phyloP scores from a whole-genome alignment of 37 sponge, comb jelly and placozoan species.

The Ephydatia muelleri region DNA sequence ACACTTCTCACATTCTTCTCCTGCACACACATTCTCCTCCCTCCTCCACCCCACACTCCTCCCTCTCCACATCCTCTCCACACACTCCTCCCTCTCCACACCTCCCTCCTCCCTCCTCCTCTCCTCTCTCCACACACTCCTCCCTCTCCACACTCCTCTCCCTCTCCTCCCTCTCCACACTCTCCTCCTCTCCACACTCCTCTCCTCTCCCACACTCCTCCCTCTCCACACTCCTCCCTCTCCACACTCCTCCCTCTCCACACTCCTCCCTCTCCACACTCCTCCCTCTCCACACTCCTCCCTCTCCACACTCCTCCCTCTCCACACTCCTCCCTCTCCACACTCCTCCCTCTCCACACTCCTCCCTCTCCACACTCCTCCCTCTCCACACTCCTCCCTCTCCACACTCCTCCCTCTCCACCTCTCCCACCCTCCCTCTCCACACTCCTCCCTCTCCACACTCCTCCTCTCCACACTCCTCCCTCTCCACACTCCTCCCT shows the following conservation, averaged over 20 bases:
- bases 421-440: too few species aligned
- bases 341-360: not conserved
- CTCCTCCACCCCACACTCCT: too few species aligned
- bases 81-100: too few species aligned
- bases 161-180: not conserved
- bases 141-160: not conserved
- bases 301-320: too few species aligned
- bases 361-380: not conserved
- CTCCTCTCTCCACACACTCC: not conserved
- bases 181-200: not conserved
- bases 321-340: too few species aligned
- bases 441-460: too few species aligned
- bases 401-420: too few species aligned
- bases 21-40: not conserved
- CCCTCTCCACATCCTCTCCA: too few species aligned
- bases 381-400: not conserved
- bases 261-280: too few species aligned
- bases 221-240: not conserved
- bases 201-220: too few species aligned
- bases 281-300: too few species aligned
- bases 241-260: not conserved
- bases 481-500: not conserved
- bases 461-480: conserved; percentile 8
- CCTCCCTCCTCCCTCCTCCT: too few species aligned
- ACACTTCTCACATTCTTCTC: not conserved